Percentiles rank a stretch among this genome's conserved stretches.
Conservation (phyloP, 2,113 vertebrate species). For the Asarcornis scutulata region DNA sequence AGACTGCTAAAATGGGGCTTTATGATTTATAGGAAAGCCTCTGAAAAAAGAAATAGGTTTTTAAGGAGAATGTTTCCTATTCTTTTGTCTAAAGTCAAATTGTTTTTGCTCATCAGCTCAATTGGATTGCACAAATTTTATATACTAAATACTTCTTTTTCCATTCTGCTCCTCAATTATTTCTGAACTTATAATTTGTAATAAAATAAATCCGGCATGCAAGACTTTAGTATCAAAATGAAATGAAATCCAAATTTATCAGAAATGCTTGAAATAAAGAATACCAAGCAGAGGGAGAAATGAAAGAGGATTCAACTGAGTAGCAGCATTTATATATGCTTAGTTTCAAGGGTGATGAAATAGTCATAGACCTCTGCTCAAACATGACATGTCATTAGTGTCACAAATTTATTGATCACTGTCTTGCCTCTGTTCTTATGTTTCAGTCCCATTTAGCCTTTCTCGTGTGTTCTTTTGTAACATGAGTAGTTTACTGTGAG, state of each 20-base stretch:
- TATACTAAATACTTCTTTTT: not conserved
- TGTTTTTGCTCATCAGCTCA: not conserved
- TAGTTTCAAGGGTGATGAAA: not conserved
- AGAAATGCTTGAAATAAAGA: slow-evolving; percentile 11
- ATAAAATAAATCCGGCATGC: not conserved
- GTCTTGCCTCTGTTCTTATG: not conserved
- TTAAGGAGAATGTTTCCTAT: not conserved
- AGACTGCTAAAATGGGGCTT: not conserved
- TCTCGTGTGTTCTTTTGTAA: not conserved
- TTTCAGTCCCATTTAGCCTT: not conserved
- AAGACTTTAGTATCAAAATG: not conserved
- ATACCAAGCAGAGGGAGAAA: not conserved
- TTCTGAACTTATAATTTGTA: not conserved
- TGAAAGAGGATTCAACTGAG: not conserved
- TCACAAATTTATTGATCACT: not conserved
- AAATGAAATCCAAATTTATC: not conserved
- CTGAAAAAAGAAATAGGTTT: not conserved
- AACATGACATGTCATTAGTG: not conserved
- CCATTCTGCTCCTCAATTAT: not conserved
- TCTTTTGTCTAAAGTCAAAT: not conserved
- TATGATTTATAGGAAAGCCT: not conserved
- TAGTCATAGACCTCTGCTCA: not conserved
- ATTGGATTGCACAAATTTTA: not conserved
- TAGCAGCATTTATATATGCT: not conserved
- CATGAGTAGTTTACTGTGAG: not conserved